Conservation (phyloP, 2,797 vertebrate species). For the Danio kyathit region DNA sequence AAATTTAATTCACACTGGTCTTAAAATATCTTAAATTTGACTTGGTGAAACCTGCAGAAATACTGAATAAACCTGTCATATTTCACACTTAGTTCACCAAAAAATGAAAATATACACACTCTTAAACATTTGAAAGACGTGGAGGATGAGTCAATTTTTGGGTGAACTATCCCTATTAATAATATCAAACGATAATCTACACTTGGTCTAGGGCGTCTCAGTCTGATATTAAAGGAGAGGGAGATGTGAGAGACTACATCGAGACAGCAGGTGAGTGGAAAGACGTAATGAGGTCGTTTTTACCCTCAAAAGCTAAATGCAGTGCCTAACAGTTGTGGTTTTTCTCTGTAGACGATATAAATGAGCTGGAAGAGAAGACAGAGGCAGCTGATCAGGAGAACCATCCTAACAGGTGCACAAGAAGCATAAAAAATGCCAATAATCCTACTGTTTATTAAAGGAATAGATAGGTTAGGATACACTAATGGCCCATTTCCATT, state of each 20-base stretch:
- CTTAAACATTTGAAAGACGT: too few relatives aligned
- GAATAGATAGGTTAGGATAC: not conserved
- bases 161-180: not conserved
- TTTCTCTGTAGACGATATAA: constrained; percentile 11
- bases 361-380: constrained; percentile 28
- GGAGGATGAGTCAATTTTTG: too few relatives aligned
- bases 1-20: too few relatives aligned
- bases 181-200: not conserved
- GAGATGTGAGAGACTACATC: constrained; percentile 20
- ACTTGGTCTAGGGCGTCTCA: constrained; percentile 26
- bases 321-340: constrained; percentile 1
- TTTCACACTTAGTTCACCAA: too few relatives aligned
- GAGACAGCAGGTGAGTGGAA: constrained; percentile 26
- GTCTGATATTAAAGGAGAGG: constrained; percentile 43
- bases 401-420: constrained; percentile 50
- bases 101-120: too few relatives aligned
- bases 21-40: too few relatives aligned
- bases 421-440: not conserved
- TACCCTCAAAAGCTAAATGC: not conserved
- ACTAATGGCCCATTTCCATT: not conserved
- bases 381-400: constrained; percentile 22
- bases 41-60: too few relatives aligned
- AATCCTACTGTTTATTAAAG: too few relatives aligned
- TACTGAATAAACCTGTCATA: too few relatives aligned
- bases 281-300: not conserved